phyloP scores from a whole-genome alignment of 1,140 invertebrate genomes.

The Caenorhabditis latens region DNA sequence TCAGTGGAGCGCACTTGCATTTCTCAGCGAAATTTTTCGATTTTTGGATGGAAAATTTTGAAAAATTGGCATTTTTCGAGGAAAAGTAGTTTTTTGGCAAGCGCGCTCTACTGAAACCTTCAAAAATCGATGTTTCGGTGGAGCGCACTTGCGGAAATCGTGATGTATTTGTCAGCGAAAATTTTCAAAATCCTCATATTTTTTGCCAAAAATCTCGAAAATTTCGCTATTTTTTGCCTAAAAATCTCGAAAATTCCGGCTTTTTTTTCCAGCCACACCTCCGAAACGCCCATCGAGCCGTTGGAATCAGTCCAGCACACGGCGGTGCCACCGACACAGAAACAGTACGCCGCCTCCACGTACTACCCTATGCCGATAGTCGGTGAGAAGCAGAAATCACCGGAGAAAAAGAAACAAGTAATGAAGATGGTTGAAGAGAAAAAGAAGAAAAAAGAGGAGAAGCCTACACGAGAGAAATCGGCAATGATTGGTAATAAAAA shows the following conservation, averaged over 20 bases:
- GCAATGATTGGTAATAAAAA: neutral
- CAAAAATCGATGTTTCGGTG: too few relatives aligned
- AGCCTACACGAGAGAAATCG: neutral
- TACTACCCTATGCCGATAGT: slow-evolving; percentile 24
- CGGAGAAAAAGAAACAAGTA: slow-evolving; percentile 5
- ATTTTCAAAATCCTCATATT: too few relatives aligned
- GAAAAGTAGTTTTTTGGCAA: too few relatives aligned
- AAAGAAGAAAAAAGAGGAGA: neutral
- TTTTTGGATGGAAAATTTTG: too few relatives aligned
- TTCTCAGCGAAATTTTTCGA: too few relatives aligned
- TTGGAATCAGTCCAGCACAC: slow-evolving; percentile 13
- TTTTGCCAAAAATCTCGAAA: too few relatives aligned
- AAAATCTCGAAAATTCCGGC: neutral
- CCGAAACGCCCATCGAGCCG: neutral
- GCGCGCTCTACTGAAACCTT: too few relatives aligned
- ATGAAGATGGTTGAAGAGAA: neutral
- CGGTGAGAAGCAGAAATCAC: slow-evolving; percentile 29
- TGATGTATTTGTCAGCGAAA: too few relatives aligned
- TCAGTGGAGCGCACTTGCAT: too few relatives aligned
- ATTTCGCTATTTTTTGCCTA: too few relatives aligned
- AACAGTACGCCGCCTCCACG: slow-evolving; percentile 10
- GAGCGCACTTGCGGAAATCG: too few relatives aligned
- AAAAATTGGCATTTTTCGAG: too few relatives aligned
- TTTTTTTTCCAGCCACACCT: neutral
- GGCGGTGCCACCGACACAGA: neutral